Conservation (phyloP, 2,888 invertebrate species). For the Drosophila kambysellisi region DNA sequence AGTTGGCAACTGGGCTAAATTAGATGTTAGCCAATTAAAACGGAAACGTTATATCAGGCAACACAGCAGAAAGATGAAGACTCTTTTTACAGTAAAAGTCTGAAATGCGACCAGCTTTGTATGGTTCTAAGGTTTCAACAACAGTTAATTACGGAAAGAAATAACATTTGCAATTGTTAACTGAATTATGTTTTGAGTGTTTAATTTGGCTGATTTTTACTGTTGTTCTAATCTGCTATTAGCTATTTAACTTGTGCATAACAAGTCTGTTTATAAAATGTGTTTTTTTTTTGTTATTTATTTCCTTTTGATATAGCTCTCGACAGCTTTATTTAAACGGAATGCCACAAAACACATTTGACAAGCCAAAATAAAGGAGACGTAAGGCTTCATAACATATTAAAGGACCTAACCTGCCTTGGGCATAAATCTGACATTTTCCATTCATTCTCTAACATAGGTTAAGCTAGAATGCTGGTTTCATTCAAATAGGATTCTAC, state of each 20-base stretch:
- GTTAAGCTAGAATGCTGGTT: background rate
- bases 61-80: background rate
- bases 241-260: background rate
- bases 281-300: background rate
- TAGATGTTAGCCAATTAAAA: slow-evolving; percentile 46
- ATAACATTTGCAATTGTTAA: background rate
- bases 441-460: background rate
- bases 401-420: background rate
- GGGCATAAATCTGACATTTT: background rate
- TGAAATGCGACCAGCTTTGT: background rate
- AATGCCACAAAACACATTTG: background rate
- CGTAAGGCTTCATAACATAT: background rate
- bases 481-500: slow-evolving; percentile 12
- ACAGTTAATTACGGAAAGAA: background rate
- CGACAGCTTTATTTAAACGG: background rate
- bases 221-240: background rate
- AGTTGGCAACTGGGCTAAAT: slow-evolving; percentile 25
- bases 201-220: background rate
- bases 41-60: slow-evolving; percentile 27
- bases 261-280: background rate
- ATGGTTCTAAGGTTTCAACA: background rate
- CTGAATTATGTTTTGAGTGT: background rate
- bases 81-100: background rate
- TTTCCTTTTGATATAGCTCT: background rate
- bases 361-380: background rate